Percentiles rank a stretch among this genome's conserved stretches.
These are phyloP conservation scores for Heliangelus exortis DNA, from an alignment of 2,797 vertebrate genomes.

Conservation along the genomic window DNA sequence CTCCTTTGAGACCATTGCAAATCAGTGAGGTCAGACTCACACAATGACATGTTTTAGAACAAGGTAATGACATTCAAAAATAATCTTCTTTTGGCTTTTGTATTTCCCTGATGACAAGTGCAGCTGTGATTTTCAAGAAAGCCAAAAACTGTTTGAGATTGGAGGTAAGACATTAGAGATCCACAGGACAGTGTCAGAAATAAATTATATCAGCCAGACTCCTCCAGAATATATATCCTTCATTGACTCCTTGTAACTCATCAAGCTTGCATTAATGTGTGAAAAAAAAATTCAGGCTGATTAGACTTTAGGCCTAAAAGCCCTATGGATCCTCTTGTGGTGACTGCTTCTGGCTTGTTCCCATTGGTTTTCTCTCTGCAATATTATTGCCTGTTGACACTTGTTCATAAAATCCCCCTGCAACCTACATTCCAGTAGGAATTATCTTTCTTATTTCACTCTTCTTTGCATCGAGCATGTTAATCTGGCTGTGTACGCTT, in stretches of 20 bases:
- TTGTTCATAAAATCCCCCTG: neutral
- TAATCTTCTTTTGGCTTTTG: neutral
- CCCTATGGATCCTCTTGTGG: neutral
- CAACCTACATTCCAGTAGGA: too few relatives aligned
- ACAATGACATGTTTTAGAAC: neutral
- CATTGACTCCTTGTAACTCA: neutral
- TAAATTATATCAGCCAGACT: neutral
- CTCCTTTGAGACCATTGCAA: too few relatives aligned
- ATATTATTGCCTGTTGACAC: neutral
- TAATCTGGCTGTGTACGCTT: neutral
- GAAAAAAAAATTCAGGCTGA: too few relatives aligned
- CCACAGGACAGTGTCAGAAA: neutral
- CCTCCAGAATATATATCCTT: neutral
- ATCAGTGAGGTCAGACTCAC: too few relatives aligned
- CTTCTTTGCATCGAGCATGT: neutral
- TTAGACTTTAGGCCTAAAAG: neutral
- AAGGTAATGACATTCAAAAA: neutral
- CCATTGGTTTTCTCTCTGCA: neutral
- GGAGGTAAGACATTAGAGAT: neutral
- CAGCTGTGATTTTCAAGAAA: neutral
- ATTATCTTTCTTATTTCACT: neutral
- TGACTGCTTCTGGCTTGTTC: neutral
- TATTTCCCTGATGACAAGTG: neutral
- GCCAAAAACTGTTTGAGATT: neutral
- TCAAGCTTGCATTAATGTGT: neutral